These are phyloP conservation scores for Tursiops truncatus DNA, from an alignment of 2,113 vertebrate species.

Conservation along the genomic window DNA sequence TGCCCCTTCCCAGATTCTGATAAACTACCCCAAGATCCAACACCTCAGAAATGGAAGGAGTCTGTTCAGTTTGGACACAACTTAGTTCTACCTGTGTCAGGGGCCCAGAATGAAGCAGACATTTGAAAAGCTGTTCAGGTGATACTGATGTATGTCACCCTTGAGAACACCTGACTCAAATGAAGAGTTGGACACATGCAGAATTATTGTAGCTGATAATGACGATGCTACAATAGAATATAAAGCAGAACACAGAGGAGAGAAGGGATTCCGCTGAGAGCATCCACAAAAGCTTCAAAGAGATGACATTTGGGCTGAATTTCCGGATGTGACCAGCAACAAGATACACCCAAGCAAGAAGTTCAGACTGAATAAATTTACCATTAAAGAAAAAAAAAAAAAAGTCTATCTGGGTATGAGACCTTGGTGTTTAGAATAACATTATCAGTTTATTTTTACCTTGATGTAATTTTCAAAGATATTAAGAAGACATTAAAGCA, in stretches of 20 bases:
- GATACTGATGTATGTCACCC: not conserved
- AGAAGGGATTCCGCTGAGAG: not conserved
- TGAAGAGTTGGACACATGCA: not conserved
- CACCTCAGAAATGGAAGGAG: not conserved
- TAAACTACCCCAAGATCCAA: not conserved
- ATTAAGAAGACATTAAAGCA: slow-evolving; percentile 54
- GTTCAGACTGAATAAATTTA: not conserved
- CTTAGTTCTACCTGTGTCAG: not conserved
- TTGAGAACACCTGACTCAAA: not conserved
- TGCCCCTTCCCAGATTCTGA: not conserved
- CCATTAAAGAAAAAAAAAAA: not conserved
- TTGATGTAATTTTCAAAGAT: slow-evolving; percentile 36
- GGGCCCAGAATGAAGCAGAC: not conserved
- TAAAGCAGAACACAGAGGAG: not conserved
- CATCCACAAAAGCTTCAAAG: not conserved
- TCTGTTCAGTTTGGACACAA: not conserved
- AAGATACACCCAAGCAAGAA: not conserved
- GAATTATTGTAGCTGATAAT: not conserved
- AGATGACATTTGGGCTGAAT: not conserved
- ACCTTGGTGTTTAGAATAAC: not conserved
- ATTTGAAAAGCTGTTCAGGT: not conserved
- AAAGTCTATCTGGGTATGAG: not conserved
- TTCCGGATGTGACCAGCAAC: not conserved
- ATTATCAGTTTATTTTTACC: slow-evolving; percentile 20
- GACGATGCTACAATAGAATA: accelerated